phyloP scores from a whole-genome alignment of 2,888 invertebrate genomes.

The Parasteatoda lunata region DNA sequence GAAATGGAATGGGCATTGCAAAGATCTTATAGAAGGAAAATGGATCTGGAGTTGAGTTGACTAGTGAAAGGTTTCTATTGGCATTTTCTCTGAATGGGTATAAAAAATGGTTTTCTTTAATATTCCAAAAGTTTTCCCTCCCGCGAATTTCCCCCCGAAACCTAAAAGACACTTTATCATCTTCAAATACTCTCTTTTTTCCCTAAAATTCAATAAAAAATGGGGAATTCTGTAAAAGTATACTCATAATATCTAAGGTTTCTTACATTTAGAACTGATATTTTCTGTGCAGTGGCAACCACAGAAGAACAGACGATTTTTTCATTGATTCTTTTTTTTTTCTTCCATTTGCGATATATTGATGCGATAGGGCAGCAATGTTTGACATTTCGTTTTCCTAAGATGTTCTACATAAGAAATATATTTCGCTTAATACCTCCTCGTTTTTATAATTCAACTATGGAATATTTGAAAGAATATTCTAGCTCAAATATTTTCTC shows the following conservation, averaged over 20 bases:
- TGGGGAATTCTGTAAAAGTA: not conserved
- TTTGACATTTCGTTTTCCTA: not conserved
- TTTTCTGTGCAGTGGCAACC: not conserved
- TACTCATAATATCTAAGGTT: not conserved
- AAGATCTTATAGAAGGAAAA: not conserved
- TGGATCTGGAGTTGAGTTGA: slow-evolving; percentile 3
- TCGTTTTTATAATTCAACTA: not conserved
- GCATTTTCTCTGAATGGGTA: not conserved
- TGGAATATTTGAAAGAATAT: not conserved
- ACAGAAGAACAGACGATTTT: not conserved
- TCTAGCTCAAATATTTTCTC: not conserved
- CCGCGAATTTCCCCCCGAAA: not conserved
- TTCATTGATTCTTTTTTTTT: not conserved
- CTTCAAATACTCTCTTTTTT: not conserved
- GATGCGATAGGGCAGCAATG: not conserved
- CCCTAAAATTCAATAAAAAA: not conserved
- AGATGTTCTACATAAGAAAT: not conserved
- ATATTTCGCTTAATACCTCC: not conserved
- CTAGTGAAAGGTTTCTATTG: slow-evolving; percentile 1
- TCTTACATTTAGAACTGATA: slow-evolving; percentile 3
- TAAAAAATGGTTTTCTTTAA: slow-evolving; percentile 1
- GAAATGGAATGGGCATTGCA: not conserved
- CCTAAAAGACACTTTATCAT: slow-evolving; percentile 5
- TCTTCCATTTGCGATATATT: not conserved
- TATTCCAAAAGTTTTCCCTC: not conserved